Percentiles rank a stretch among this genome's conserved stretches.
Conservation (phyloP, 2,888 invertebrate genomes). For the Antheraea assamensis region DNA sequence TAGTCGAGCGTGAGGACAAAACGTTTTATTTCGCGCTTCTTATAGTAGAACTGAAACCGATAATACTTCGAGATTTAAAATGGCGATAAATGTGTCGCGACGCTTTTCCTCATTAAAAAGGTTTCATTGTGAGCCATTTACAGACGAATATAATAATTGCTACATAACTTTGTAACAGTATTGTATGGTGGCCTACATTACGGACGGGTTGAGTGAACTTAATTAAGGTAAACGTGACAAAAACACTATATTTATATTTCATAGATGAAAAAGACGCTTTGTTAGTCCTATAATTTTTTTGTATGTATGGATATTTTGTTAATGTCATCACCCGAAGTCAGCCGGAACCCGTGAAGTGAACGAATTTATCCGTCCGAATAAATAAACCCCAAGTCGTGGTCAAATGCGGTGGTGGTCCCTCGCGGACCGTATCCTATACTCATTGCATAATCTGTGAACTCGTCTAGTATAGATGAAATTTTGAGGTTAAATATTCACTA, state of each 20-base stretch:
- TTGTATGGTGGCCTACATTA: background rate
- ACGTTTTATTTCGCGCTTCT: background rate
- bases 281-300: conserved; percentile 5
- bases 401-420: conserved; percentile 13
- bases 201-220: background rate
- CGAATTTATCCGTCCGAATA: conserved; percentile 77
- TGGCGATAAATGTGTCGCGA: no score
- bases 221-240: conserved; percentile 1
- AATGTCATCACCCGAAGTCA: conserved; percentile 15
- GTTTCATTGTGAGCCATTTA: background rate
- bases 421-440: background rate
- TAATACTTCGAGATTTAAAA: no score
- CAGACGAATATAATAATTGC: background rate
- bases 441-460: conserved; percentile 48
- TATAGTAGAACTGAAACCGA: background rate
- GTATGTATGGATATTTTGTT: conserved; percentile 17
- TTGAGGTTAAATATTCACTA: background rate
- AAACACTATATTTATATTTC: conserved; percentile 7
- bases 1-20: background rate
- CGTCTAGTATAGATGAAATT: conserved; percentile 33
- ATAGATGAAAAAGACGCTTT: conserved; percentile 13
- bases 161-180: background rate
- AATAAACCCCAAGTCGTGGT: conserved; percentile 62
- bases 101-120: background rate
- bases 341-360: conserved; percentile 51